Conservation (phyloP, 2,113 vertebrate genomes). For the Cromileptes altivelis region DNA sequence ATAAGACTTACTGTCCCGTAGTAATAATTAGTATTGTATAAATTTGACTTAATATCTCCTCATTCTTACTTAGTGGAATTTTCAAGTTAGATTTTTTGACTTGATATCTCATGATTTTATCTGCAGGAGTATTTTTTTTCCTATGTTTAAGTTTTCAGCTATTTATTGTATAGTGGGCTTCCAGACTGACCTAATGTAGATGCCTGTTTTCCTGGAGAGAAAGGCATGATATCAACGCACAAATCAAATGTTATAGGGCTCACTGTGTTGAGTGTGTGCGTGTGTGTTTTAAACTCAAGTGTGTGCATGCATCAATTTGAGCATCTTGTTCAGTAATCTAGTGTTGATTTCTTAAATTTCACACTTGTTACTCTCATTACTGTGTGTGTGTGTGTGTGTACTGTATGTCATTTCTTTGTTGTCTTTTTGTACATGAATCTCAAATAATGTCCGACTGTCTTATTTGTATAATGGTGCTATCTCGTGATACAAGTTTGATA, state of each 20-base stretch:
- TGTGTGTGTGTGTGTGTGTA: constrained; percentile 1
- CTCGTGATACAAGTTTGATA: constrained; percentile 86
- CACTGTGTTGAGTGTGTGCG: not conserved
- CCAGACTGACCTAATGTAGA: not conserved
- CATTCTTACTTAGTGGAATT: no score
- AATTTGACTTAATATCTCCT: no score
- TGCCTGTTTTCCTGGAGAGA: no score
- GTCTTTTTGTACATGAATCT: constrained; percentile 40
- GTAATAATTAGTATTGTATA: no score
- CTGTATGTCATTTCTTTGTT: constrained; percentile 11
- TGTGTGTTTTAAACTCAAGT: not conserved
- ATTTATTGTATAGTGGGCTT: not conserved
- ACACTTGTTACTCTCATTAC: no score
- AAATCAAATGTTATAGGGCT: not conserved
- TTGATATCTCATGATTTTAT: not conserved
- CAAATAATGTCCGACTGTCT: constrained; percentile 43
- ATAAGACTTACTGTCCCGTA: no score
- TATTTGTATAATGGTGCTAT: constrained; percentile 92
- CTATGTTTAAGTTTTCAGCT: not conserved
- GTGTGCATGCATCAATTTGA: not conserved
- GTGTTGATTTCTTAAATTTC: constrained; percentile 17
- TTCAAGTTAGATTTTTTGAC: no score
- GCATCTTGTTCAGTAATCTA: not conserved
- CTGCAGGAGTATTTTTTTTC: not conserved
- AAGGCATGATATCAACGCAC: not conserved